Conservation (phyloP, 2,113 vertebrate genomes). For the Rhinoptilus africanus region DNA sequence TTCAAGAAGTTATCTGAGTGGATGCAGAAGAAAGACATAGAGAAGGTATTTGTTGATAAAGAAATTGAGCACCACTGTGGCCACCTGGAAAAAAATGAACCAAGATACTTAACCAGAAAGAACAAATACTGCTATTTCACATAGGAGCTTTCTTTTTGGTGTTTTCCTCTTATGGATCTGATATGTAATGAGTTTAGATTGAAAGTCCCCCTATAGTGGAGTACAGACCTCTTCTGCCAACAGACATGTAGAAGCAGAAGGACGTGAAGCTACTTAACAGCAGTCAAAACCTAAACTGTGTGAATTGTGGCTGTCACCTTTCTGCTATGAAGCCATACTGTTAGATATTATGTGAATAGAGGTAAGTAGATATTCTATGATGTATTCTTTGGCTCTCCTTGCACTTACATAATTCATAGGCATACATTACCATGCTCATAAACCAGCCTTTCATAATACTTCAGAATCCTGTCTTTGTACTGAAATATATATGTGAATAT, state of each 20-base stretch:
- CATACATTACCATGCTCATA: not conserved
- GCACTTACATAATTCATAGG: not conserved
- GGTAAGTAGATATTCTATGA: not conserved
- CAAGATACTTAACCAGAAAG: not conserved
- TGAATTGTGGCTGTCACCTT: not conserved
- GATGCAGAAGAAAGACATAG: not conserved
- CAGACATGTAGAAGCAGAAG: not conserved
- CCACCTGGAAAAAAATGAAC: not conserved
- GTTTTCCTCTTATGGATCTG: not conserved
- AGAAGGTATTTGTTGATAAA: not conserved
- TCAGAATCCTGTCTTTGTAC: slow-evolving; percentile 11
- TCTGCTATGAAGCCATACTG: not conserved
- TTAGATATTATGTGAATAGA: not conserved
- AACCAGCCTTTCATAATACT: not conserved
- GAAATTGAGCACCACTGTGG: not conserved
- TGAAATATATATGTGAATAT: not conserved
- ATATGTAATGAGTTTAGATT: not conserved
- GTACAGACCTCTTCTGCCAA: not conserved
- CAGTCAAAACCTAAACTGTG: not conserved
- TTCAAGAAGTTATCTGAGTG: not conserved
- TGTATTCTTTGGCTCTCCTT: not conserved
- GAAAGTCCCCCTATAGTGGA: not conserved
- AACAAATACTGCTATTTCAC: not conserved
- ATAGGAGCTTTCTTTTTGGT: not conserved
- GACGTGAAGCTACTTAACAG: not conserved